Evolutionary conservation across 2,113 vertebrate genomes (phyloP).

Genomic region (Notechis scutatus): DNA sequence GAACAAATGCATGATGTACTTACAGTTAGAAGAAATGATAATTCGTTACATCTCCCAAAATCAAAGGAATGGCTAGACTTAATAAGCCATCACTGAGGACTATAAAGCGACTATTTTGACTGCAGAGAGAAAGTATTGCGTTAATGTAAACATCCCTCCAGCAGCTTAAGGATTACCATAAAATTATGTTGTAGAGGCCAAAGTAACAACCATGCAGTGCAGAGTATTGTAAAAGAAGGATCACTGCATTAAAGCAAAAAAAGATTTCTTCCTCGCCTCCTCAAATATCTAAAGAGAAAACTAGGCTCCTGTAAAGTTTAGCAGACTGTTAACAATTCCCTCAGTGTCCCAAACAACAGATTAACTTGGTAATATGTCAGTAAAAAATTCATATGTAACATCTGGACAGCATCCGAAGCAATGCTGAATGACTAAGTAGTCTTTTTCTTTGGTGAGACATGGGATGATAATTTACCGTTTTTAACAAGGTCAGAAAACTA

Average conservation of each 20-base stretch:
- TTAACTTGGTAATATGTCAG: slow-evolving; percentile 59
- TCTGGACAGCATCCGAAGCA: slow-evolving; percentile 77
- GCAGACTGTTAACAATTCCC: slow-evolving; percentile 69
- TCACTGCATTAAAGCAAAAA: slow-evolving; percentile 56
- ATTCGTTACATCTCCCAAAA: slow-evolving; percentile 46
- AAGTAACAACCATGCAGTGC: slow-evolving; percentile 58
- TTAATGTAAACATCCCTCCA: slow-evolving; percentile 55
- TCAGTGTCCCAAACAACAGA: slow-evolving; percentile 71
- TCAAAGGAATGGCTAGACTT: slow-evolving; percentile 38
- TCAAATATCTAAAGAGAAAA: slow-evolving; percentile 44
- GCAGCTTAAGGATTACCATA: slow-evolving; percentile 76
- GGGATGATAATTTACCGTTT: slow-evolving; percentile 72
- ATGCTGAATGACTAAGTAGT: slow-evolving; percentile 73
- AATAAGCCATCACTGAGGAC: slow-evolving; percentile 45
- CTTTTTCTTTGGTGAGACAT: slow-evolving; percentile 70
- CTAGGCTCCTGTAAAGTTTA: slow-evolving; percentile 63
- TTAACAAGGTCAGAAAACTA: slow-evolving; percentile 54
- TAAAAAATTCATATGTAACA: slow-evolving; percentile 72
- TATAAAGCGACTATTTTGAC: slow-evolving; percentile 52
- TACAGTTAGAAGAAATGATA: slow-evolving; percentile 38
- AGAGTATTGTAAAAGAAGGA: slow-evolving; percentile 63
- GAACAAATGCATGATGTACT: slow-evolving; percentile 29
- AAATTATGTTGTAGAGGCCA: slow-evolving; percentile 69
- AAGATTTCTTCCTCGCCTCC: slow-evolving; percentile 33
- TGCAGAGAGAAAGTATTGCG: slow-evolving; percentile 40